Evolutionary conservation across 2,888 invertebrate species (phyloP), one percentile per base, ranked within the genome.

Genomic region (Stenurella melanura): DNA sequence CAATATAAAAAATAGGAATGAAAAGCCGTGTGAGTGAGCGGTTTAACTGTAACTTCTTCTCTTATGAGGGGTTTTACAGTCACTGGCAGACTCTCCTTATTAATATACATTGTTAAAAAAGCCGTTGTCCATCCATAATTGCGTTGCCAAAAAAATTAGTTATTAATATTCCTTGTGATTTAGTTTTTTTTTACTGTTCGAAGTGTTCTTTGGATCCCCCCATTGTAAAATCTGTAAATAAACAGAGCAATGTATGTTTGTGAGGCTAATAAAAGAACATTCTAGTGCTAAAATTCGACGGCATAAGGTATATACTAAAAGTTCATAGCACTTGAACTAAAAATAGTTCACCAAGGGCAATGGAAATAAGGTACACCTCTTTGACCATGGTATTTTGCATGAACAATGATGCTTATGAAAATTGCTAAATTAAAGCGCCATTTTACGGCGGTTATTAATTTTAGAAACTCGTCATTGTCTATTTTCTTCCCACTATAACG

Each of bases 181-280:
- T 61, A 64, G 67, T 73, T 30, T 74, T 26, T n/a, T 26, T 75
- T 73, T 78, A 76, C 50, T 75, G 77, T 66, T 50, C 63, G 17
- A 67, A 60, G 17, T 57, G 74, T 80, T 80, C 82, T 85, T 84
- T 87, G 83, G 76, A 80, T 80, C 83, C 87, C 88, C 87, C 88
- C 88, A 88, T 88, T 87, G 86, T 87, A 87, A 84, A 78, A 86
- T 86, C 87, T 86, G 82, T 34, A 87, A 86, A 76, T 69, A 79
- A 79, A 54, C 54, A 63, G 61, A 12, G 66, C 56, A 1, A 61
- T 72, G 30, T 71, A 68, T 63, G n/a, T 75, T 72, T 21, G 9
- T 26, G 66, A 9, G 19, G 57, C n/a, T 63, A 58, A 34, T 50
- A 57, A 56, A 56, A 56, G 21, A 64, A 17, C 17, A 69, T 67